Base-by-base conservation (phyloP, 2,888 invertebrate species). In the Elgonia sp. region DNA sequence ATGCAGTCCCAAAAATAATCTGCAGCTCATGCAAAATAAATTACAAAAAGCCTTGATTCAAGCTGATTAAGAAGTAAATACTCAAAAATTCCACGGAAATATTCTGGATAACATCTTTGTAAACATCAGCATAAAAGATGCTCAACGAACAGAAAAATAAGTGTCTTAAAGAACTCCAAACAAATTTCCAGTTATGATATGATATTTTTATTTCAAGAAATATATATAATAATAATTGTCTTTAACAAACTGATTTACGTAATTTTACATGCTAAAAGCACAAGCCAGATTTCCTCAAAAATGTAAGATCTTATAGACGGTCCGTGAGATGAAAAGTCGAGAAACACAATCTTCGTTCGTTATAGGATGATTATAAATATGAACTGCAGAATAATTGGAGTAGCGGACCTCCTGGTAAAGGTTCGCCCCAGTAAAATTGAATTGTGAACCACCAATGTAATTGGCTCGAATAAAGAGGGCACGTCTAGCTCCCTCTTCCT, bases 401-500 rank as follows among this genome's bases (percentile, higher is more conserved):
- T 29, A 83, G 75, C 55, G 42, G 29, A 18, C 63, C 12, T 67
- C 73, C 5, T 10, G 42, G 16, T 65, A 39, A 69, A 55, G 57
- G 76, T n/a, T 18, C 37, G 29, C n/a, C 70, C 42, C 8, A 76
- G 63, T 42, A 89, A 92, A 92, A 93, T 93, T 93, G 91, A 93
- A 92, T 93, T 90, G 92, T 89, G 92, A 91, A 91, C 91, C 91
- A 87, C 90, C 90, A 79, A 81, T 91, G 91, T 93, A 93, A 93
- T 93, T 93, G 92, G 92, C 90, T 93, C 91, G 92, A 92, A 92
- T 93, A 92, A 91, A 91, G 90, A 75, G 77, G 62, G 89, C 89
- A 82, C 88, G 87, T 88, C 87, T 84, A 55, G 85, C 89, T 70
- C 80, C 65, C 62, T 82, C 60, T 50, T 85, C 62, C 40, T 42